Conservation (phyloP, 2,797 vertebrate genomes). For the Lacerta agilis region DNA sequence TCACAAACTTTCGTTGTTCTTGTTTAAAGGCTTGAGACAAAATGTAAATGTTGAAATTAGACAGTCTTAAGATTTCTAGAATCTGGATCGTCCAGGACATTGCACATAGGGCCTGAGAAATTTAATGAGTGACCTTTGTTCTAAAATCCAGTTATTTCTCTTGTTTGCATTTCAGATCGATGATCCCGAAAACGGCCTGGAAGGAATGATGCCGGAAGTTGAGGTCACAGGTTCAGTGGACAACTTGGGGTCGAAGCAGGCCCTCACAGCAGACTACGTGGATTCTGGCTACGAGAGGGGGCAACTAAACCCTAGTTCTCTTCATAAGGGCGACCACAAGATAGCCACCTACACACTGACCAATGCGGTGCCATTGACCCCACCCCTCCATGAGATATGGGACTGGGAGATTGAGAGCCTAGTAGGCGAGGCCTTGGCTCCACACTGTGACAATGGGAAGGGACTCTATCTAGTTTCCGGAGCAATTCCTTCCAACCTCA, state of each 20-base stretch:
- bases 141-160: slow-evolving; percentile 12
- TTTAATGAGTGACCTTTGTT: not conserved
- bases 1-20: not conserved
- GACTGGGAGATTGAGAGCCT: slow-evolving; percentile 68
- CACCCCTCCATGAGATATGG: slow-evolving; percentile 74
- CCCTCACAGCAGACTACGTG: slow-evolving; percentile 76
- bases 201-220: slow-evolving; percentile 66
- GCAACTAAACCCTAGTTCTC: slow-evolving; percentile 74
- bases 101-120: not conserved
- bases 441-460: slow-evolving; percentile 72
- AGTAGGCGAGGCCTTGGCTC: slow-evolving; percentile 70
- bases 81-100: not conserved
- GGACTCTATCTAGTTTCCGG: slow-evolving; percentile 76
- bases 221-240: slow-evolving; percentile 54
- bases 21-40: not conserved
- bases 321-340: slow-evolving; percentile 67
- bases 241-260: slow-evolving; percentile 77
- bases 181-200: slow-evolving; percentile 71
- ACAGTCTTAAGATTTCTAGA: too few species aligned
- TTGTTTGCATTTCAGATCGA: slow-evolving; percentile 77
- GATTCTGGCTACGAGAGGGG: slow-evolving; percentile 74
- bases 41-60: not conserved
- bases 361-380: slow-evolving; percentile 72
- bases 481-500: slow-evolving; percentile 71
- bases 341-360: slow-evolving; percentile 73